Conservation (phyloP, 2,888 invertebrate species). For the Argyresthia goedartella region DNA sequence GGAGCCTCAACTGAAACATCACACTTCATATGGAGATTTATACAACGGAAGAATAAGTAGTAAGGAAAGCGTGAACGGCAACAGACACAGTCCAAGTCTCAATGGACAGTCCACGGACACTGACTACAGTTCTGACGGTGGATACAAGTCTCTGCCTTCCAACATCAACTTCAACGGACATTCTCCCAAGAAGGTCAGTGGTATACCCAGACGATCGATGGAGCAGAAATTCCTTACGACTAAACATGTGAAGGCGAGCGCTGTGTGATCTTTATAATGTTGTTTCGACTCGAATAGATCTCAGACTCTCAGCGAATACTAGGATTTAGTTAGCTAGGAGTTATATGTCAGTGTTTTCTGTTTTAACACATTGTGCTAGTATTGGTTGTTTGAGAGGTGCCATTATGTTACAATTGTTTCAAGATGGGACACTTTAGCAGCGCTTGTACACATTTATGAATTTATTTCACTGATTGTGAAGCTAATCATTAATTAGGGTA, state of each 20-base stretch:
- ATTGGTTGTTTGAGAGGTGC: constrained; percentile 16
- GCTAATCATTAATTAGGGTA: constrained; percentile 41
- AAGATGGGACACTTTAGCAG: constrained; percentile 18
- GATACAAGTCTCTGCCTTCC: constrained; percentile 65
- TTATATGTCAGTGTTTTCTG: not conserved
- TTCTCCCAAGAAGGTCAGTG: constrained; percentile 25
- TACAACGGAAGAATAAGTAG: constrained; percentile 56
- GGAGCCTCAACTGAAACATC: constrained; percentile 49
- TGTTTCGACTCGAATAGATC: constrained; percentile 1
- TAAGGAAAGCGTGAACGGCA: constrained; percentile 54
- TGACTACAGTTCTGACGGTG: constrained; percentile 64
- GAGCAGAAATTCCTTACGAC: constrained; percentile 57
- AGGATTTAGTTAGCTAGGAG: not conserved
- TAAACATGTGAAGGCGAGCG: constrained; percentile 60
- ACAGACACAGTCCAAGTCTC: constrained; percentile 50
- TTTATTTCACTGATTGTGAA: constrained; percentile 35
- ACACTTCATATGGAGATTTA: constrained; percentile 59
- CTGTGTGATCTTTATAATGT: constrained; percentile 27
- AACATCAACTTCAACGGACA: constrained; percentile 51
- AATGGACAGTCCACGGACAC: constrained; percentile 63
- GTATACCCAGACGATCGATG: constrained; percentile 37
- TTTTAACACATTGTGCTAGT: not conserved
- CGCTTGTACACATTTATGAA: constrained; percentile 51
- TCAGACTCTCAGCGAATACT: constrained; percentile 2
- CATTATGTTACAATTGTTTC: not conserved